These are phyloP conservation scores for Solenopsis invicta DNA, from an alignment of 1,140 invertebrate species.

Conservation along the genomic window DNA sequence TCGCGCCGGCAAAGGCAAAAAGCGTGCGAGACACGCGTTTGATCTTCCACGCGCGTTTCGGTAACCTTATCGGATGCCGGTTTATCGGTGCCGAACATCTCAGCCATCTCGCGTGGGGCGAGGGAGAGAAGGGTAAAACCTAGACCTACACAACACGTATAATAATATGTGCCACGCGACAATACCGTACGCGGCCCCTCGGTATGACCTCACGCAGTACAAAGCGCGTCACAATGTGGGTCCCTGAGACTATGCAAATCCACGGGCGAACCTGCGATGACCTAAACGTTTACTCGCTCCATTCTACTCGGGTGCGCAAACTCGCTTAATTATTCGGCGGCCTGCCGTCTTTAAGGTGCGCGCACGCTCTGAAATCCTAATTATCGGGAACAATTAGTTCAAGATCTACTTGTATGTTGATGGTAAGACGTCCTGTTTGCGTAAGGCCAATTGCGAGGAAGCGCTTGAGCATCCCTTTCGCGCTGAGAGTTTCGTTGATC, in stretches of 20 bases:
- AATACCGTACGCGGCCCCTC: constrained; percentile 52
- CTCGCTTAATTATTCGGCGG: not conserved
- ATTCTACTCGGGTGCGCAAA: constrained; percentile 21
- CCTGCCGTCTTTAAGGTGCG: not conserved
- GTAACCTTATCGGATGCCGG: constrained; percentile 58
- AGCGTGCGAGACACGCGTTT: not conserved
- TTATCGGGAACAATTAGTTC: not conserved
- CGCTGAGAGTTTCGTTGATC: not conserved
- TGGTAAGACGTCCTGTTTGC: not conserved
- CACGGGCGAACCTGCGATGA: constrained; percentile 74
- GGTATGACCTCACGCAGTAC: constrained; percentile 75
- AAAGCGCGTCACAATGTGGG: constrained; percentile 79
- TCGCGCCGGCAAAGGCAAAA: not conserved
- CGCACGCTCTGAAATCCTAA: not conserved
- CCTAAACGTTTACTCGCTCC: constrained; percentile 79
- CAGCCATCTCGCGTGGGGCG: not conserved
- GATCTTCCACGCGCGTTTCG: constrained; percentile 55
- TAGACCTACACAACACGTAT: constrained; percentile 77
- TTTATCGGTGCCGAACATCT: constrained; percentile 72
- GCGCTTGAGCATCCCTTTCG: not conserved
- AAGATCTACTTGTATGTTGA: not conserved
- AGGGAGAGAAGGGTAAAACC: constrained; percentile 52
- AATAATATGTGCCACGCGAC: constrained; percentile 70
- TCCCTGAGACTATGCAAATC: constrained; percentile 75
- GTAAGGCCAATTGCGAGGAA: not conserved